phyloP scores from a whole-genome alignment of 2,888 invertebrate genomes.

The Drosophila paranaensis region DNA sequence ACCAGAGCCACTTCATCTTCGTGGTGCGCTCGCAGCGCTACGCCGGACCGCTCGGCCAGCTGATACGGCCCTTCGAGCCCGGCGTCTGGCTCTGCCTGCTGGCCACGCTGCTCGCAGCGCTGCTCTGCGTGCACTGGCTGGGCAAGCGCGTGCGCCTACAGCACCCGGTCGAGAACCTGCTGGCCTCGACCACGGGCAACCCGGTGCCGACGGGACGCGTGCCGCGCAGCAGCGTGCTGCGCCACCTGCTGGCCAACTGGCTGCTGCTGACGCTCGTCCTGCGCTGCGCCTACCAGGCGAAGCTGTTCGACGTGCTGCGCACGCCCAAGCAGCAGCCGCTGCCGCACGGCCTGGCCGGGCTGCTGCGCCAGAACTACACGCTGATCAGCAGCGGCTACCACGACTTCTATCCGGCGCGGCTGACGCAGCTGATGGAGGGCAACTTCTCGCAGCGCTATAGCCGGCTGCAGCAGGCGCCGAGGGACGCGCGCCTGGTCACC shows the following conservation, averaged over 20 bases:
- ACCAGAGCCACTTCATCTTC: slow-evolving; percentile 68
- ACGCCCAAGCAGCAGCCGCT: slow-evolving; percentile 45
- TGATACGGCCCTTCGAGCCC: slow-evolving; percentile 63
- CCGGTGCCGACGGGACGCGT: slow-evolving; percentile 49
- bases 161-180: slow-evolving; percentile 60
- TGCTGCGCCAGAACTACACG: slow-evolving; percentile 60
- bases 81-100: slow-evolving; percentile 63
- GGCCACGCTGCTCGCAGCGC: slow-evolving; percentile 16
- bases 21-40: slow-evolving; percentile 60
- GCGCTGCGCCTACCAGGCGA: slow-evolving; percentile 81
- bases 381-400: slow-evolving; percentile 46
- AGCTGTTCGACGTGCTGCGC: slow-evolving; percentile 78
- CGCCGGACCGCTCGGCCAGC: slow-evolving; percentile 54
- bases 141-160: slow-evolving; percentile 33
- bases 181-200: slow-evolving; percentile 67
- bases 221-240: slow-evolving; percentile 64
- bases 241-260: slow-evolving; percentile 75
- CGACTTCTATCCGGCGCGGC: slow-evolving; percentile 63
- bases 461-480: slow-evolving; percentile 30
- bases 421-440: slow-evolving; percentile 43
- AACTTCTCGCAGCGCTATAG: slow-evolving; percentile 35
- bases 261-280: slow-evolving; percentile 72
- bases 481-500: slow-evolving; percentile 42
- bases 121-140: slow-evolving; percentile 21
- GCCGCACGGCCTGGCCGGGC: slow-evolving; percentile 57